A percentile compares a stretch with the other conserved stretches of the same genome.
phyloP scores from a whole-genome alignment of 1,140 invertebrate species.

The Drosophila hydei region DNA sequence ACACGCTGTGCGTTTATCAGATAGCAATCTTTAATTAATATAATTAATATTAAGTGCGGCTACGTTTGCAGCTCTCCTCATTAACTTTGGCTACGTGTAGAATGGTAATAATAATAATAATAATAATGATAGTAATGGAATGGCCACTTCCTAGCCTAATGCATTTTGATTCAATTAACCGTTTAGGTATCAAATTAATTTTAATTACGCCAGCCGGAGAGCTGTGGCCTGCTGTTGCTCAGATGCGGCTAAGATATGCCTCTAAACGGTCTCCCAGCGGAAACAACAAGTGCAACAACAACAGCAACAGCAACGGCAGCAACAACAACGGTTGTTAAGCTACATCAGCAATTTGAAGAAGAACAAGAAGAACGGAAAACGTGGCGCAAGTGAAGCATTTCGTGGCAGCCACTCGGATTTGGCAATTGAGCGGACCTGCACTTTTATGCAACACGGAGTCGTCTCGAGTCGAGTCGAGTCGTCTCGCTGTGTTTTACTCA shows the following conservation, averaged over 20 bases:
- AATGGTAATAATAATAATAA: conserved; percentile 18
- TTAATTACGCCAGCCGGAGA: conserved; percentile 58
- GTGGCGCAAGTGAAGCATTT: conserved; percentile 63
- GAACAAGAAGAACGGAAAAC: conserved; percentile 20
- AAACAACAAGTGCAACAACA: conserved; percentile 41
- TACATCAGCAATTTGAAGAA: conserved; percentile 23
- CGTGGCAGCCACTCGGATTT: conserved; percentile 31
- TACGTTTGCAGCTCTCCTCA: conserved; percentile 32
- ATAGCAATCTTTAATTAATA: conserved; percentile 41
- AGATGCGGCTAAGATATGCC: conserved; percentile 21
- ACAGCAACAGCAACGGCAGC: conserved; percentile 14
- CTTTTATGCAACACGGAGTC: conserved; percentile 25
- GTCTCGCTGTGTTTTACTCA: conserved; percentile 70
- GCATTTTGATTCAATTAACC: conserved; percentile 58
- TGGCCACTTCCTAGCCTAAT: conserved; percentile 45
- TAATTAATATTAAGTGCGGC: conserved; percentile 43
- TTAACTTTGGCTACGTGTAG: conserved; percentile 35
- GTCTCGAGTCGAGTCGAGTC: background rate
- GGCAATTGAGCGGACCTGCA: conserved; percentile 58
- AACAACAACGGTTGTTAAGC: too few relatives aligned
- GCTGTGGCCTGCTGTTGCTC: conserved; percentile 1
- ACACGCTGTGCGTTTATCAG: conserved; percentile 29
- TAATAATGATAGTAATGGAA: conserved; percentile 6
- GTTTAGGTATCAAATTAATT: conserved; percentile 71
- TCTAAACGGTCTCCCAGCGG: conserved; percentile 47